Evolutionary conservation across 1,140 invertebrate species (phyloP).

Genomic region (Drosophila ironensis): DNA sequence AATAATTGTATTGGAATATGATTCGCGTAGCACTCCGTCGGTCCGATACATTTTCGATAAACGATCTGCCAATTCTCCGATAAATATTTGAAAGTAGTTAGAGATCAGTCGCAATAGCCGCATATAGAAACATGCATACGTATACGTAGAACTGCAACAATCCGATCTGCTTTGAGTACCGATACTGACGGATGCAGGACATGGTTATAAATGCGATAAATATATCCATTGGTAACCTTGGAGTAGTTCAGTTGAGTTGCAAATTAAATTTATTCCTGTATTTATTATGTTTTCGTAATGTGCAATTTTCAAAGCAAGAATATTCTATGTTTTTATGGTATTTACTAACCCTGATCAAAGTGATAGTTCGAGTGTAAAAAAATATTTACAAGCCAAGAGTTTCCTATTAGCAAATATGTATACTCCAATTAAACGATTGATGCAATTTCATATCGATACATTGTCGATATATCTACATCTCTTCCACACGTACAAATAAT

Average conservation of each 20-base stretch:
- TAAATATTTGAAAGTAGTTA: neutral
- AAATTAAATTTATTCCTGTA: slow-evolving; percentile 9
- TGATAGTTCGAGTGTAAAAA: neutral
- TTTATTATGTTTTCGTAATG: slow-evolving; percentile 30
- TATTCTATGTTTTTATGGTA: neutral
- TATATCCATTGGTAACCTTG: neutral
- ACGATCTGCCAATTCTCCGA: neutral
- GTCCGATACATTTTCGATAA: neutral
- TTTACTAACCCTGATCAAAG: neutral
- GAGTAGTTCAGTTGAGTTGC: slow-evolving; percentile 18
- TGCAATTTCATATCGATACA: neutral
- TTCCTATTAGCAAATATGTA: too few relatives aligned
- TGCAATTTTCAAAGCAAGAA: slow-evolving; percentile 37
- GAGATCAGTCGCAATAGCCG: neutral
- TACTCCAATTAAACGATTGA: too few relatives aligned
- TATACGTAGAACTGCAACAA: neutral
- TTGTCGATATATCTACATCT: neutral
- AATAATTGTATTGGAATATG: slow-evolving; percentile 74
- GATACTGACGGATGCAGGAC: neutral
- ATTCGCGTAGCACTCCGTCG: slow-evolving; percentile 37
- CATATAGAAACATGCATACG: neutral
- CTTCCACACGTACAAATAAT: too few relatives aligned
- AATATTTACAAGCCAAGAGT: too few relatives aligned
- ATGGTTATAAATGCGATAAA: neutral
- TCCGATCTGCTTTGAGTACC: neutral